A percentile compares a stretch with the other conserved stretches of the same genome.
Conservation (phyloP, 2,113 vertebrate species). For the Leptobrachium leishanense region DNA sequence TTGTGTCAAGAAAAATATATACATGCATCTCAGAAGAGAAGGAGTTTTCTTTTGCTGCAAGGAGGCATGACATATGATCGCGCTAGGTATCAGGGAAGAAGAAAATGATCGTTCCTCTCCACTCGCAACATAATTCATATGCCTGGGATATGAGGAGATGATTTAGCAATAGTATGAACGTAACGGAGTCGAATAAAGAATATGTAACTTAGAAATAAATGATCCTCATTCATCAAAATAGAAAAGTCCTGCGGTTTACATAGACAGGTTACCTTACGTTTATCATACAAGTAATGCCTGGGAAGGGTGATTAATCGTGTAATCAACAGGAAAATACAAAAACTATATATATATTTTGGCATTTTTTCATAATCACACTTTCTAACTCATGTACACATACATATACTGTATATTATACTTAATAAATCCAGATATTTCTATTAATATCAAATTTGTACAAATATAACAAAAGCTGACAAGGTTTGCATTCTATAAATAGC, state of each 20-base stretch:
- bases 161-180: constrained; percentile 15
- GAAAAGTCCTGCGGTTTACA: neutral
- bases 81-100: constrained; percentile 29
- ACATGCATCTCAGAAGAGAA: accelerated
- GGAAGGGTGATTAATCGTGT: neutral
- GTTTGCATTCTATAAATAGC: too few species aligned
- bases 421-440: too few species aligned
- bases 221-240: constrained; percentile 39
- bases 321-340: neutral
- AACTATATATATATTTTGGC: too few species aligned
- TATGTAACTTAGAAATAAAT: constrained; percentile 36
- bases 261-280: neutral
- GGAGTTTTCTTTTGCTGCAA: neutral
- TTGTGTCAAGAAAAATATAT: constrained; percentile 19
- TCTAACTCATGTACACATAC: too few species aligned
- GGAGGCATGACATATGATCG: constrained; percentile 45
- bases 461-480: too few species aligned
- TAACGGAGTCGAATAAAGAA: constrained; percentile 24
- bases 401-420: too few species aligned
- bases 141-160: constrained; percentile 29
- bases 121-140: constrained; percentile 30
- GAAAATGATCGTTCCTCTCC: constrained; percentile 39
- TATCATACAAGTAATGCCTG: neutral
- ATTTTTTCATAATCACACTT: too few species aligned
- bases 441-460: too few species aligned